Conservation (phyloP, 2,888 invertebrate species). For the Limnephilus auricula region DNA sequence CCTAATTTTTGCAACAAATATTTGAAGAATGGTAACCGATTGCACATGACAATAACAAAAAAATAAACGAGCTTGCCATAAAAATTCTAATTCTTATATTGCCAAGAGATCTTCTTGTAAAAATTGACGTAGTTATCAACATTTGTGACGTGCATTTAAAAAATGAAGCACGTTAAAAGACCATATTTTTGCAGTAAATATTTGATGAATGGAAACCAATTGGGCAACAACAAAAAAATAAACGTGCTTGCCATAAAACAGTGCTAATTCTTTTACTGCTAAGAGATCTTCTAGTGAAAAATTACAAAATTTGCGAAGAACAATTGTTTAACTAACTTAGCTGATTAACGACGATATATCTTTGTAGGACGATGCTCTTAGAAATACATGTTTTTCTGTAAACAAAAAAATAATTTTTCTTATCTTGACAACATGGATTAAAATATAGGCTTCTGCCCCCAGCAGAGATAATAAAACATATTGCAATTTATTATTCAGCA, state of each 20-base stretch:
- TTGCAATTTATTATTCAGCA: neutral
- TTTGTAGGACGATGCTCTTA: neutral
- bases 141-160: neutral
- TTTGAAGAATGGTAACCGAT: neutral
- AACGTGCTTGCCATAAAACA: neutral
- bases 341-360: neutral
- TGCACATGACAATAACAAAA: neutral
- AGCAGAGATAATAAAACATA: neutral
- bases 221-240: neutral
- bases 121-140: neutral
- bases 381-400: neutral
- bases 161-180: neutral
- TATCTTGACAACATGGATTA: neutral
- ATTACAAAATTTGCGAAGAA: neutral
- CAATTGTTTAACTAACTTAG: neutral
- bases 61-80: neutral
- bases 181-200: neutral
- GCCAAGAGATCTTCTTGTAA: neutral
- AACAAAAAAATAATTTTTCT: neutral
- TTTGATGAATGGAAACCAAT: neutral
- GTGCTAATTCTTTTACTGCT: neutral
- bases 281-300: neutral
- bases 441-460: neutral
- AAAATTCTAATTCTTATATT: neutral
- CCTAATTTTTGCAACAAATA: neutral